Percentiles rank a stretch among this genome's conserved stretches.
These are phyloP conservation scores for Eristalis tenax DNA, from an alignment of 2,888 invertebrate genomes.

Conservation along the genomic window DNA sequence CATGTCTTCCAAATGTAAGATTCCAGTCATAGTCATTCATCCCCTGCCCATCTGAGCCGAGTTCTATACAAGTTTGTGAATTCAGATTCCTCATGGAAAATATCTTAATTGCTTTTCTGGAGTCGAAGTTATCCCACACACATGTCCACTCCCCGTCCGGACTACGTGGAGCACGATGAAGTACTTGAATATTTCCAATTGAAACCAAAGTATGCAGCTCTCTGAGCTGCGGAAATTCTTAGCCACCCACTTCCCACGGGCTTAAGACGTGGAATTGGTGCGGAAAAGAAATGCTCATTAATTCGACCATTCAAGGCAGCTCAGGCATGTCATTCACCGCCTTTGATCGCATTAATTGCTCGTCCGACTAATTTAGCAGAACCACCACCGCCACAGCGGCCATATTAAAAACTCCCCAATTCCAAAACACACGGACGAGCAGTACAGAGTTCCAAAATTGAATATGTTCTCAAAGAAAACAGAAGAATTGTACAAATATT, in stretches of 20 bases:
- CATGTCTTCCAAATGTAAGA: neutral
- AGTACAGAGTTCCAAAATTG: neutral
- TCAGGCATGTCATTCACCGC: neutral
- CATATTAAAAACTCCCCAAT: conserved; percentile 14
- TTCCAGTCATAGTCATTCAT: neutral
- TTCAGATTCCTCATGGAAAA: neutral
- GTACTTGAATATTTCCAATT: neutral
- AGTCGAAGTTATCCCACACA: neutral
- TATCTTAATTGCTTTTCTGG: neutral
- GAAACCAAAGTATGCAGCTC: neutral
- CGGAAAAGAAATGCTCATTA: neutral
- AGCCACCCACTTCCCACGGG: too few species aligned
- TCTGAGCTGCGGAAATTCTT: neutral
- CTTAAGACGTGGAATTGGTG: too few species aligned
- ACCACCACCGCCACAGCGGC: neutral
- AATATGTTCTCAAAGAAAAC: conserved; percentile 6
- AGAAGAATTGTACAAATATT: conserved; percentile 13
- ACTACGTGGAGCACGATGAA: neutral
- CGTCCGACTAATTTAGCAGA: neutral
- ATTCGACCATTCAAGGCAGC: neutral
- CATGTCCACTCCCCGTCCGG: neutral
- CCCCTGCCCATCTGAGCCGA: neutral
- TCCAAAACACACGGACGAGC: neutral
- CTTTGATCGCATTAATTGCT: conserved; percentile 16
- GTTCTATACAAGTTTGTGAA: neutral